phyloP scores from a whole-genome alignment of 2,113 vertebrate genomes.

The Falco punctatus region DNA sequence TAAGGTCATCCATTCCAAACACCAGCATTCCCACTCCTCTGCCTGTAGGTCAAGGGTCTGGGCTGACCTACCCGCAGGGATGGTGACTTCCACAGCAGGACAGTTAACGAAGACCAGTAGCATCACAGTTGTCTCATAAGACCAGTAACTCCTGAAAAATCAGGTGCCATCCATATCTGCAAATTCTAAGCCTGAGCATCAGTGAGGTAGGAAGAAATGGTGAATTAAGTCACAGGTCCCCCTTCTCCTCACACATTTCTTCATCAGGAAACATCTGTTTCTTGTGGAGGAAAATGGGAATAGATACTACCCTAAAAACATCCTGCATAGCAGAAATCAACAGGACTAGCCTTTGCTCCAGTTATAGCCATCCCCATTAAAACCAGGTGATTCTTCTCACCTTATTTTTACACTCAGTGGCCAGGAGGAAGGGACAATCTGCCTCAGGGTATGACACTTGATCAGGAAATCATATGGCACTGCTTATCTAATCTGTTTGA shows the following conservation, averaged over 20 bases:
- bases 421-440: not conserved
- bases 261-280: not conserved
- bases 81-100: not conserved
- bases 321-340: not conserved
- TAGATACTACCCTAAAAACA: not conserved
- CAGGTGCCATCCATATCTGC: not conserved
- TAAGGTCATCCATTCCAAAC: not conserved
- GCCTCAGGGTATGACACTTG: not conserved
- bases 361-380: not conserved
- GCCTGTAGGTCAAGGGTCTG: not conserved
- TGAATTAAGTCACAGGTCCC: not conserved
- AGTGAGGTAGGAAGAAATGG: not conserved
- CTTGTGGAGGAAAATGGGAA: not conserved
- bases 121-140: not conserved
- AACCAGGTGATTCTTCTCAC: not conserved
- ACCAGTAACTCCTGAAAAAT: not conserved
- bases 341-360: not conserved
- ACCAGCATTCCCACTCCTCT: not conserved
- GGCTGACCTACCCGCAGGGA: not conserved
- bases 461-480: not conserved
- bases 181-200: not conserved
- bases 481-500: not conserved
- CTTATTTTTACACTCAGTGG: not conserved
- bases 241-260: accelerated
- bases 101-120: not conserved